Evolutionary conservation across 1,140 invertebrate genomes (phyloP), one percentile per base, ranked within the genome.

Genomic region (Trichomalopsis sarcophagae): DNA sequence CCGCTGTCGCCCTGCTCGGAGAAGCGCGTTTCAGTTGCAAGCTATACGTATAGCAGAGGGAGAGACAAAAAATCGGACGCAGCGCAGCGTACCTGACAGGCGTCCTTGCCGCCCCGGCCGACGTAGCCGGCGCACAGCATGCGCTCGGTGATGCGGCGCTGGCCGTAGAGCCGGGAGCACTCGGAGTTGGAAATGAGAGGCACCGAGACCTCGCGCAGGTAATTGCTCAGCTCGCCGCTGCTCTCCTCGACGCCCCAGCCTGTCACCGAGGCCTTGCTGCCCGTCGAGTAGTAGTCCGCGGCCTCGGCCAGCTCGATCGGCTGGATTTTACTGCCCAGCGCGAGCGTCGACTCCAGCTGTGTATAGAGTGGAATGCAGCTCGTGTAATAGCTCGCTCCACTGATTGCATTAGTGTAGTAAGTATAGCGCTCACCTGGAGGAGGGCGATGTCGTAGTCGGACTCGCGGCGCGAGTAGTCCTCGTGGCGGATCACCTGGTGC

Each of bases 61-160:
- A 23, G 0, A 13, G 10, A 9, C 0, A 47, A 74, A 47, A 75
- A 13, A 33, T 21, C 5, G 17, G 11, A 1, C 1, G 27, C 1
- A 11, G 0, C 33, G 33, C 4, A 6, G 77, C 11, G 13, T 85
- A 90, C 89, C 89, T 92, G 91, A 81, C 93, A 93, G 14, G 95
- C 94, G 86, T 96, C 95, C 75, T 91, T 94, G 0, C 95, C 95
- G 2, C 95, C 95, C 40, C 94, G 87, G 0, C 90, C 86, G 7
- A 95, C 93, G 88, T 94, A 94, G 10, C 95, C 95, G 10, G 95
- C 95, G 88, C 95, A 96, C 23, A 96, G 89, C 93, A 95, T 95
- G 23, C 93, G 91, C 1, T 92, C 91, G 2, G 92, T 93, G 47
- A 95, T 90, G 81, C 90, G 88, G 73, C 88, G 88, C 77, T 88